Conservation (phyloP, 1,140 invertebrate species). For the Druon quercuslanigerum region DNA sequence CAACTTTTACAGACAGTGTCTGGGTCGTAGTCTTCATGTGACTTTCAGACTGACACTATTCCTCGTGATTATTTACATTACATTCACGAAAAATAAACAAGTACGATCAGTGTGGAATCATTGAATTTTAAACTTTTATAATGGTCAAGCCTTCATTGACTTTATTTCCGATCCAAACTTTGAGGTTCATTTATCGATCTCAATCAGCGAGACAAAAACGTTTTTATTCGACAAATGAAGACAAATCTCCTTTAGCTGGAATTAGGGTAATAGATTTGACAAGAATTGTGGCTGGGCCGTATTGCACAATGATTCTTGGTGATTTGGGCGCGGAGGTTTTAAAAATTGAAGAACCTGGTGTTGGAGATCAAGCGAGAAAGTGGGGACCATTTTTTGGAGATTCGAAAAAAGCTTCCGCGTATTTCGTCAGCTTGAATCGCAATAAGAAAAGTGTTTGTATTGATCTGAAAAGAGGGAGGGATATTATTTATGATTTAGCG, state of each 20-base stretch:
- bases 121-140: too few species aligned
- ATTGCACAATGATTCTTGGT: constrained; percentile 93
- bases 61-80: too few species aligned
- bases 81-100: too few species aligned
- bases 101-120: too few species aligned
- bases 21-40: too few species aligned
- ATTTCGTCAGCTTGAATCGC: constrained; percentile 92
- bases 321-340: constrained; percentile 96
- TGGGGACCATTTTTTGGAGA: constrained; percentile 92
- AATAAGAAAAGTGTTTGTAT: constrained; percentile 97
- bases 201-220: background rate
- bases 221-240: constrained; percentile 31
- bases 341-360: constrained; percentile 88
- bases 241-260: constrained; percentile 76
- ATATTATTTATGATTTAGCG: constrained; percentile 85
- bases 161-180: background rate
- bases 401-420: constrained; percentile 84
- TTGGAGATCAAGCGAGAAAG: constrained; percentile 92
- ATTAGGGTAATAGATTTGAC: constrained; percentile 89
- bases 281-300: constrained; percentile 85
- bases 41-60: too few species aligned
- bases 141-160: background rate
- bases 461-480: constrained; percentile 87
- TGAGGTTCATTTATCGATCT: background rate
- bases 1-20: too few species aligned